Evolutionary conservation across 64 coral and sea anemone species (phyloP), one percentile per base, ranked within the genome.

Genomic region (Actinia equina): DNA sequence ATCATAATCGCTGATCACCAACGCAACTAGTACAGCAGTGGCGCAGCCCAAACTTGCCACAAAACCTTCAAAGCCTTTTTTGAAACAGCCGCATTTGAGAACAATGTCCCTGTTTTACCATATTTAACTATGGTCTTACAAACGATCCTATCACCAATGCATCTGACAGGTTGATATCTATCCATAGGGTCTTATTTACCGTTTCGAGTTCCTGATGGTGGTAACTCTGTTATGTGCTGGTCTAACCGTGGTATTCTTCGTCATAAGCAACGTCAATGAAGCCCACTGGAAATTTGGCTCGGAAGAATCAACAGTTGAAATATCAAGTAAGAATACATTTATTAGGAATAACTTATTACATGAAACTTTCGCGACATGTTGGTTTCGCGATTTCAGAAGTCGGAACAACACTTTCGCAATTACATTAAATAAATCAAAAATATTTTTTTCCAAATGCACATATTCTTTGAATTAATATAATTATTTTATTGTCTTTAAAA

Each of bases 231-330:
- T 98, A 15, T 98, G 96, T 85, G 96, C 96, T 20, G 96, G 83
- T 43, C 55, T 98, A 70, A 98, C 96, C 58, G 93, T 98, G 4
- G 85, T 92, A 15, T 98, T 98, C 84, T 98, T 98, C 79, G 83
- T 98, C 76, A 94, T 94, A 26, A 95, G 77, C 41, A 95, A 88
- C 69, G 90, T 98, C 2, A 95, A 98, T 84, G 96, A 98, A 54
- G 96, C 94, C 16, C 90, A 98, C 15, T 98, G 96, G 96, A 98
- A 95, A 92, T 98, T 98, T 83, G 96, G 93, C 43, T 87, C 89
- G 3, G 96, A 98, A 43, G 90, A 93, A 64, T 82, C 90, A 30
- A 86, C 87, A 12, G 54, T 98, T 43, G 96, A 98, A 86, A 90
- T 98, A 51, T 98, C 96, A 41, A 98, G 96, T 95, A 89, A 88